phyloP scores from a whole-genome alignment of 2,797 vertebrate species.

The Onychomys arenicola region DNA sequence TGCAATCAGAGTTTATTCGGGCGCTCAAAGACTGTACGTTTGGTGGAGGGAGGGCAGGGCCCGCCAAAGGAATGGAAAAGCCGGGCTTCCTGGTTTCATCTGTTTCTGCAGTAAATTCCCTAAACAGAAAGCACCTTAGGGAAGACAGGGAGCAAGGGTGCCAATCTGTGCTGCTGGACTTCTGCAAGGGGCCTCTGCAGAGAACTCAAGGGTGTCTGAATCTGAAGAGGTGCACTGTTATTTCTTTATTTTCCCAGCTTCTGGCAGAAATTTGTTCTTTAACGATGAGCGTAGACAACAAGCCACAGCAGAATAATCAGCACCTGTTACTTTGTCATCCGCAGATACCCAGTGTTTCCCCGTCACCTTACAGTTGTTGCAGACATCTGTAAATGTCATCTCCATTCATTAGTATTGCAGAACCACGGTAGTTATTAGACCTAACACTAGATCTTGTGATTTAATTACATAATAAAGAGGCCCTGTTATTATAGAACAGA shows the following conservation, averaged over 20 bases:
- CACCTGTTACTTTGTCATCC: background rate
- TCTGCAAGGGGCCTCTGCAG: background rate
- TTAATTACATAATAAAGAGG: conserved; percentile 57
- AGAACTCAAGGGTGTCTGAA: background rate
- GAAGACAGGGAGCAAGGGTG: no score
- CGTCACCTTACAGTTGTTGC: background rate
- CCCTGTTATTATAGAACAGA: conserved; percentile 8
- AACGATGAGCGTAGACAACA: background rate
- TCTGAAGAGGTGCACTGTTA: background rate
- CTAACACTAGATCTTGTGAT: conserved; percentile 13
- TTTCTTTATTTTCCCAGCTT: conserved; percentile 16
- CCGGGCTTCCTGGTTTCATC: background rate
- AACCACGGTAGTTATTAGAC: background rate
- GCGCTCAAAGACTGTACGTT: background rate
- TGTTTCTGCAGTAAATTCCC: background rate
- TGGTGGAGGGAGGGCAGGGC: background rate
- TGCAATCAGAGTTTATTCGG: background rate
- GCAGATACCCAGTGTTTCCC: background rate
- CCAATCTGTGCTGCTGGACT: background rate
- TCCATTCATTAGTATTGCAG: conserved; percentile 7
- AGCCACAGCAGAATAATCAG: background rate
- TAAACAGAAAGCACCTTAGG: background rate
- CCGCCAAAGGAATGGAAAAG: background rate
- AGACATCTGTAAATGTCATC: background rate
- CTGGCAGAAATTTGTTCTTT: background rate